A percentile compares a stretch with the other conserved stretches of the same genome.
Evolutionary conservation across 2,888 invertebrate species (phyloP).

Genomic region (Cynaeus angustus): DNA sequence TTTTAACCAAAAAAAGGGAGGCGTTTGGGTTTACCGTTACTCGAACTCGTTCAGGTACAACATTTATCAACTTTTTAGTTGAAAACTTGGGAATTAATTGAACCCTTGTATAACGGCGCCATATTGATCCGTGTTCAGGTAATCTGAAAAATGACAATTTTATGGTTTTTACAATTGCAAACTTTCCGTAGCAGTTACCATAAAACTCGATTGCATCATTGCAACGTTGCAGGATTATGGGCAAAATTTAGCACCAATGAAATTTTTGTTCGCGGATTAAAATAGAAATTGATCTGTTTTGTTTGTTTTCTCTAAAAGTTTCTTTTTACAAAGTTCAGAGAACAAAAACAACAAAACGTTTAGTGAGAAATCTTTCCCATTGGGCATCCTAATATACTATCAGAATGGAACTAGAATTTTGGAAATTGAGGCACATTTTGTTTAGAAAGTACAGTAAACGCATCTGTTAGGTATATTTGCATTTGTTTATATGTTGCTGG

Average conservation of each 20-base stretch:
- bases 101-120: constrained; percentile 10
- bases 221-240: background rate
- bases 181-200: background rate
- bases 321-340: no score
- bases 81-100: constrained; percentile 34
- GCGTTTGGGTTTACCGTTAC: constrained; percentile 15
- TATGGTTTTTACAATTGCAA: background rate
- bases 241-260: background rate
- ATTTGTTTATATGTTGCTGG: no score
- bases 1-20: constrained; percentile 5
- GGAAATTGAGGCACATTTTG: no score
- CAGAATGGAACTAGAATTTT: no score
- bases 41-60: constrained; percentile 15
- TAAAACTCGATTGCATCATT: constrained; percentile 7
- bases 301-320: no score
- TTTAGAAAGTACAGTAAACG: no score
- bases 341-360: no score
- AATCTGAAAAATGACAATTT: constrained; percentile 10
- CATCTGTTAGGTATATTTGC: no score
- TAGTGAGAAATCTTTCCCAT: no score
- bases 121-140: constrained; percentile 12
- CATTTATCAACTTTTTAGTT: constrained; percentile 25
- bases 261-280: background rate
- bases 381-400: no score
- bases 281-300: constrained; percentile 12